A percentile compares a stretch with the other conserved stretches of the same genome.
These are phyloP conservation scores for Drosophila hamatofila DNA, from an alignment of 2,888 invertebrate genomes.

Conservation along the genomic window DNA sequence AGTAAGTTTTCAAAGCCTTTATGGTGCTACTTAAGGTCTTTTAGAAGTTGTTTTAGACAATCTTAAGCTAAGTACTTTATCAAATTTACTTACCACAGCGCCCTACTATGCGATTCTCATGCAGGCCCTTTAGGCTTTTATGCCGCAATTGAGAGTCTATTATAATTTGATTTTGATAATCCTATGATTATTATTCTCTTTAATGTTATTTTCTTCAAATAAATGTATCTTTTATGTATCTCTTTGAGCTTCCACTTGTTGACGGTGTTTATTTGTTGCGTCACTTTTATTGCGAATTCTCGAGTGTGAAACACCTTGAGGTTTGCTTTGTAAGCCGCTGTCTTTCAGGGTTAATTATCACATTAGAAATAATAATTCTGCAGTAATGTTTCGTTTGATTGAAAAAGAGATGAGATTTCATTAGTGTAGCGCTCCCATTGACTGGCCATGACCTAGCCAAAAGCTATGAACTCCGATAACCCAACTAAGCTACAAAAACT, in stretches of 20 bases:
- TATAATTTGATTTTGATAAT: neutral
- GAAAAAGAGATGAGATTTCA: conserved; percentile 1
- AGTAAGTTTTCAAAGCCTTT: neutral
- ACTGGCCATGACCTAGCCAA: conserved; percentile 37
- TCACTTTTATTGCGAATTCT: conserved; percentile 46
- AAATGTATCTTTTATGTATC: neutral
- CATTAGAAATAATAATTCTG: conserved; percentile 15
- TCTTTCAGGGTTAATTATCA: conserved; percentile 36
- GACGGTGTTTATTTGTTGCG: conserved; percentile 41
- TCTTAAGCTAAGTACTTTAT: neutral
- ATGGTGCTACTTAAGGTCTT: neutral
- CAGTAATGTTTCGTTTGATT: conserved; percentile 6
- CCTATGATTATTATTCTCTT: neutral
- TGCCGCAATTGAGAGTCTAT: neutral
- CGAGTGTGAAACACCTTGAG: conserved; percentile 38
- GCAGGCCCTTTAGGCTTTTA: neutral
- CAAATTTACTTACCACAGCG: neutral
- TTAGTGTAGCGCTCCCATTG: conserved; percentile 12
- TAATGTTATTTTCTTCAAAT: neutral
- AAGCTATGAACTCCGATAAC: conserved; percentile 18
- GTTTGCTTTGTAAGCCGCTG: conserved; percentile 34
- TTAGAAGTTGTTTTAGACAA: too few relatives aligned
- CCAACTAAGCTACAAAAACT: conserved; percentile 3
- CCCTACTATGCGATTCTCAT: conserved; percentile 1
- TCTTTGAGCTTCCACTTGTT: conserved; percentile 9